Percentiles rank a stretch among this genome's conserved stretches.
Evolutionary conservation across 2,797 vertebrate species (phyloP).

Genomic region (Diplodus puntazzo): DNA sequence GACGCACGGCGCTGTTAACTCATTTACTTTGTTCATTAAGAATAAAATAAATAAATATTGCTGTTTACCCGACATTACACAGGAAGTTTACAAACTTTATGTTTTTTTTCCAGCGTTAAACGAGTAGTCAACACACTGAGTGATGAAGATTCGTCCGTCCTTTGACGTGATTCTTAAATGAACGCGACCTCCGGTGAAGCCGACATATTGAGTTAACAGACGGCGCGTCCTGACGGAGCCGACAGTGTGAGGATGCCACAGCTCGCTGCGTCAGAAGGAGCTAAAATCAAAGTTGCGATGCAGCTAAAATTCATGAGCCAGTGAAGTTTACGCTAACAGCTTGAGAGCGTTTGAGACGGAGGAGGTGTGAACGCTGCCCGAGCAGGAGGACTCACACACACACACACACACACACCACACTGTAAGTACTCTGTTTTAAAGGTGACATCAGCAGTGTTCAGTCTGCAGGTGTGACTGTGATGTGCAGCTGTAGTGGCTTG

Average conservation of each 20-base stretch:
- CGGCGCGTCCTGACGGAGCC: not conserved
- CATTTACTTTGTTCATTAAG: not conserved
- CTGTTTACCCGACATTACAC: not conserved
- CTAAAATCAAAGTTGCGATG: not conserved
- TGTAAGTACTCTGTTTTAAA: not conserved
- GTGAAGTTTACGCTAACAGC: not conserved
- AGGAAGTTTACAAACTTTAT: not conserved
- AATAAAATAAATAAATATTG: not conserved
- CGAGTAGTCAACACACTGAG: not conserved
- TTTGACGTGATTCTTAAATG: not conserved
- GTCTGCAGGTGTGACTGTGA: constrained; percentile 4
- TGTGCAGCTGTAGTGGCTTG: not conserved
- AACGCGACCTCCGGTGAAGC: not conserved
- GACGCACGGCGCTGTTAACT: not conserved
- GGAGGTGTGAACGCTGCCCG: constrained; percentile 31
- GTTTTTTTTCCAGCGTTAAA: not conserved
- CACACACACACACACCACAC: not conserved
- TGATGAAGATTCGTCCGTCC: not conserved
- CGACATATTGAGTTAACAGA: not conserved
- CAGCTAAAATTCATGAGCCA: not conserved
- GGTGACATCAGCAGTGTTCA: constrained; percentile 24
- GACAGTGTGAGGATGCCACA: not conserved
- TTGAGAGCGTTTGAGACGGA: not conserved
- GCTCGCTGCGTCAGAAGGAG: not conserved
- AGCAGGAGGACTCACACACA: constrained; percentile 27